Evolutionary conservation across 2,888 invertebrate species (phyloP).

Genomic region (Drosophila demipolita): DNA sequence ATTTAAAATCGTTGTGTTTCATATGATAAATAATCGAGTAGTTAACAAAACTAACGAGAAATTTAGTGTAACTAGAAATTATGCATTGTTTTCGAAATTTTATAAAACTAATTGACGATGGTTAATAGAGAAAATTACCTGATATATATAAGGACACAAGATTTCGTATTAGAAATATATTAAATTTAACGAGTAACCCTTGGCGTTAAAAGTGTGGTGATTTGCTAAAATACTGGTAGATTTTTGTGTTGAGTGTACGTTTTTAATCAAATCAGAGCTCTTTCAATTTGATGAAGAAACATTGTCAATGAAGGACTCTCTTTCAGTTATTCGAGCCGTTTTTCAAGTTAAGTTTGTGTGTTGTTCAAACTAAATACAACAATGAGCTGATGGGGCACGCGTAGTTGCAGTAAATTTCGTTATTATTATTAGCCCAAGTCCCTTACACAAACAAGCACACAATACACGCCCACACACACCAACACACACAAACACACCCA

Average conservation of each 20-base stretch:
- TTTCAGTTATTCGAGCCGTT: constrained; percentile 6
- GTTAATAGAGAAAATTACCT: background rate
- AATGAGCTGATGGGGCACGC: constrained; percentile 16
- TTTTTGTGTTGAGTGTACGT: background rate
- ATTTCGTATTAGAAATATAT: background rate
- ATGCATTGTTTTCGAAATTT: too few relatives aligned
- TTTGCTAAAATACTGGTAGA: background rate
- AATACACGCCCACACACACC: constrained; percentile 1
- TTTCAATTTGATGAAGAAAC: background rate
- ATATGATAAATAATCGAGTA: background rate
- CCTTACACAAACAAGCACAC: constrained; percentile 11
- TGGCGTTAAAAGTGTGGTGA: background rate
- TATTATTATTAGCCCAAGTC: constrained; percentile 30
- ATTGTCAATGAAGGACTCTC: background rate
- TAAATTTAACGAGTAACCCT: background rate
- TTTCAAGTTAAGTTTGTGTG: constrained; percentile 8
- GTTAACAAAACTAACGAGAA: background rate
- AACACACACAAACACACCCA: background rate
- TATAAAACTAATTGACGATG: too few relatives aligned
- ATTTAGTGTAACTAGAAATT: background rate
- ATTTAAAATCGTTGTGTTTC: background rate
- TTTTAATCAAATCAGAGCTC: background rate
- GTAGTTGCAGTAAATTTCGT: constrained; percentile 32
- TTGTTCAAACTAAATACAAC: constrained; percentile 18
- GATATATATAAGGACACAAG: background rate